Base-by-base conservation (phyloP, 2,113 vertebrate genomes). In the Clupea harengus region DNA sequence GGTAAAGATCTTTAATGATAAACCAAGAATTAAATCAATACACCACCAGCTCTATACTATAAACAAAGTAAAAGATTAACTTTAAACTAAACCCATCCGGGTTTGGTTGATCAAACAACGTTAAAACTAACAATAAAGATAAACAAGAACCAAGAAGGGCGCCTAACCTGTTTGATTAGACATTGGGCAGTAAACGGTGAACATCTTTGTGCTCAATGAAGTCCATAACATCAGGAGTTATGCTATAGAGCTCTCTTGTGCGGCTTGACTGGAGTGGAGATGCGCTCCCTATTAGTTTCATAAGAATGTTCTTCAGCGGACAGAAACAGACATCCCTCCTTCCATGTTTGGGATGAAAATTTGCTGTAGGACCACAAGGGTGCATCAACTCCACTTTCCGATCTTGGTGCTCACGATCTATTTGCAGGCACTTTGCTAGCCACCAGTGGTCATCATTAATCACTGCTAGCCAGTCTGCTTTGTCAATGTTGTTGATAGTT, bases 401-500 rank as follows among this genome's bases (percentile, higher is more conserved):
- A 81, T 83, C 52, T 60, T 83, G n/a, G 17, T 57, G 50, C 52
- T 83, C 82, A 44, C 49, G 32, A 57, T 86, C 86, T 44, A 83
- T 81, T 78, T 22, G 45, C 18, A 86, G 83, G 28, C 82, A 25
- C 67, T 86, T 86, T 80, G 82, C 86, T 87, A 87, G 72, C 86
- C 82, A 81, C 82, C 86, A 80, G 85, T 83, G 82, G 25, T 50
- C 47, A 80, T 86, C 78, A 82, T 57, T 1, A 11, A 85, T 57
- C 45, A 88, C 87, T 88, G 85, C 85, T 82, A 88, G 82, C 87
- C 82, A 84, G 84, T 88, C 87, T 80, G 67, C 81, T 20, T 83
- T 32, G 15, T 82, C 49, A 85, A 81, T 83, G 84, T 15, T 88
- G 84, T 50, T 49, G 81, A 85, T 28, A 67, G 82, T 81, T 17